Evolutionary conservation across 2,888 invertebrate genomes (phyloP).

Genomic region (Drosophila algonquin): DNA sequence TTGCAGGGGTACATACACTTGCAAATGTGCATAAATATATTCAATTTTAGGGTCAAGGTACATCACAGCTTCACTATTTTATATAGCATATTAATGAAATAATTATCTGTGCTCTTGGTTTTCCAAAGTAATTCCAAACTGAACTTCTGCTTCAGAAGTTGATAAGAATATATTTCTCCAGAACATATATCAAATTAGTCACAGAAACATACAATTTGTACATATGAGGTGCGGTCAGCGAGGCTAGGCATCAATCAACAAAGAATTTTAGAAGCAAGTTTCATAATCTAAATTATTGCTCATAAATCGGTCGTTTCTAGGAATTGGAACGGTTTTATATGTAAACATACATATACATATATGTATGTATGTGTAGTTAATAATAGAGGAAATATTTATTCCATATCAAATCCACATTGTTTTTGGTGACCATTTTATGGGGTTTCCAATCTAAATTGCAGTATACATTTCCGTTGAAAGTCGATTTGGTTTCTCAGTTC

Average conservation of each 20-base stretch:
- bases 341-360: no score
- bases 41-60: background rate
- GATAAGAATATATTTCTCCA: background rate
- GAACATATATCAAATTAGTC: background rate
- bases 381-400: background rate
- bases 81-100: background rate
- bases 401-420: background rate
- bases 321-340: background rate
- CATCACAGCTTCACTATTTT: background rate
- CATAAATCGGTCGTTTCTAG: slow-evolving; percentile 9
- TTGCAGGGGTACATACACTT: background rate
- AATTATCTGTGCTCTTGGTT: no score
- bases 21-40: background rate
- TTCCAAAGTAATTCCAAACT: no score
- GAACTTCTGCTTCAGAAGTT: no score
- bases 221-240: background rate
- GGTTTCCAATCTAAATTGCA: no score
- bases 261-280: background rate
- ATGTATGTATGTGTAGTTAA: background rate
- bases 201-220: background rate
- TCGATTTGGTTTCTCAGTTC: no score
- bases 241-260: background rate
- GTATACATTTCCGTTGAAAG: no score
- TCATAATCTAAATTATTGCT: slow-evolving; percentile 5
- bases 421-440: background rate